Conservation (phyloP, 2,797 vertebrate genomes). For the Martes flavigula region DNA sequence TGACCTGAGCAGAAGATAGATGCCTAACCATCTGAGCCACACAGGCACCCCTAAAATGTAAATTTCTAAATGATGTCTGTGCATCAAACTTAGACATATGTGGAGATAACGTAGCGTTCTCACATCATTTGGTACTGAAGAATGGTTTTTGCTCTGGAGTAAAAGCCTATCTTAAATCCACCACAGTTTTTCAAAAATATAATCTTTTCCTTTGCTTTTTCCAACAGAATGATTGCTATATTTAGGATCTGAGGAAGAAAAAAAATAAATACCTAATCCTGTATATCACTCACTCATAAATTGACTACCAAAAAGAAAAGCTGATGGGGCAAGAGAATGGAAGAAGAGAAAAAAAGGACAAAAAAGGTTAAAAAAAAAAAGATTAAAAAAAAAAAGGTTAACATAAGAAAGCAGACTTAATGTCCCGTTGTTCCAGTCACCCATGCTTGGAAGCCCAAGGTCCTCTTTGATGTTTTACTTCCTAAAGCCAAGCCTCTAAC, state of each 20-base stretch:
- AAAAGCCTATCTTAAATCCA: constrained; percentile 19
- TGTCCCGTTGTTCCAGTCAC: not conserved
- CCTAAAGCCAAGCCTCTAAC: not conserved
- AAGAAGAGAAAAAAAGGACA: not conserved
- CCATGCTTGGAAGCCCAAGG: not conserved
- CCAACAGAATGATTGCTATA: not conserved
- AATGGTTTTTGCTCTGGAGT: not conserved
- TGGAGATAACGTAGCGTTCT: not conserved
- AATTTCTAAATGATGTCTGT: constrained; percentile 9
- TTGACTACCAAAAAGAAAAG: not conserved
- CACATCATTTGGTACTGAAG: not conserved
- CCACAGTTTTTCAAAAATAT: not conserved
- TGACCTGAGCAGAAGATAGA: too few species aligned
- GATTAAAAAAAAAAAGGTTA: not conserved
- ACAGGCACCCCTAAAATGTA: not conserved
- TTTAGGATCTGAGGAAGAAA: not conserved
- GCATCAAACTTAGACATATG: not conserved
- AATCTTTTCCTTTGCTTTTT: not conserved
- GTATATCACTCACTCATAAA: not conserved
- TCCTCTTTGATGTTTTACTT: constrained; percentile 34
- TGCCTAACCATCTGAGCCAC: too few species aligned
- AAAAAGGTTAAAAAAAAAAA: not conserved
- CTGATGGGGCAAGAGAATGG: not conserved
- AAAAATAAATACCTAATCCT: not conserved
- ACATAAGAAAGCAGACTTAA: not conserved